These are phyloP conservation scores for Oncorhynchus tshawytscha DNA, from an alignment of 2,113 vertebrate species.

Conservation along the genomic window DNA sequence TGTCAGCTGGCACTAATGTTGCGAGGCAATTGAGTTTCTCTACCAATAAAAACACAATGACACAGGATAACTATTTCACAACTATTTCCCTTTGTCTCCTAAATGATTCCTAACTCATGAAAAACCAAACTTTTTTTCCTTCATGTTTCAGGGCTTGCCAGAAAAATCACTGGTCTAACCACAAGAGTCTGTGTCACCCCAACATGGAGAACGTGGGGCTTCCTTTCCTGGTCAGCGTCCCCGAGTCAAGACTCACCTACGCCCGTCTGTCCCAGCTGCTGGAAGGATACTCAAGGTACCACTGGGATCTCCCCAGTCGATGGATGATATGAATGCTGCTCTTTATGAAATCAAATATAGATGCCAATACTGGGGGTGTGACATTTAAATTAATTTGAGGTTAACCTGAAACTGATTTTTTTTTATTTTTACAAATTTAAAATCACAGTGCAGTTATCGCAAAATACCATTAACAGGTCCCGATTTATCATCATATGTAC, in stretches of 20 bases:
- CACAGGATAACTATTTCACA: not conserved
- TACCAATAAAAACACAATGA: not conserved
- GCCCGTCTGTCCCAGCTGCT: conserved; percentile 87
- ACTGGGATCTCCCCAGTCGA: too few relatives aligned
- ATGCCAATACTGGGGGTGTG: too few relatives aligned
- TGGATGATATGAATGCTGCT: not conserved
- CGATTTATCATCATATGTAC: too few relatives aligned
- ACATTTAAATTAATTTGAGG: too few relatives aligned
- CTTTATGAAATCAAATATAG: not conserved
- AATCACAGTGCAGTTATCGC: too few relatives aligned
- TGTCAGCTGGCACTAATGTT: not conserved
- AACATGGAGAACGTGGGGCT: conserved; percentile 87
- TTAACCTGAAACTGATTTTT: too few relatives aligned
- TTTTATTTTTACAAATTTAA: too few relatives aligned
- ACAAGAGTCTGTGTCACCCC: conserved; percentile 86
- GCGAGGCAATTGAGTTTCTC: not conserved
- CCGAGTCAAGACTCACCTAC: conserved; percentile 89
- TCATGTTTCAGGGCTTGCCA: conserved; percentile 82
- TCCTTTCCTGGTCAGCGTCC: conserved; percentile 93
- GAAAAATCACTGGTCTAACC: conserved; percentile 91
- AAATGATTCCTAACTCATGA: too few relatives aligned
- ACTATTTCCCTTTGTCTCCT: too few relatives aligned
- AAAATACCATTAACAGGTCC: too few relatives aligned
- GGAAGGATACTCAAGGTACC: conserved; percentile 91
- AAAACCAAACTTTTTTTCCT: not conserved